phyloP scores from a whole-genome alignment of 2,113 vertebrate species.

The Suricata suricatta region DNA sequence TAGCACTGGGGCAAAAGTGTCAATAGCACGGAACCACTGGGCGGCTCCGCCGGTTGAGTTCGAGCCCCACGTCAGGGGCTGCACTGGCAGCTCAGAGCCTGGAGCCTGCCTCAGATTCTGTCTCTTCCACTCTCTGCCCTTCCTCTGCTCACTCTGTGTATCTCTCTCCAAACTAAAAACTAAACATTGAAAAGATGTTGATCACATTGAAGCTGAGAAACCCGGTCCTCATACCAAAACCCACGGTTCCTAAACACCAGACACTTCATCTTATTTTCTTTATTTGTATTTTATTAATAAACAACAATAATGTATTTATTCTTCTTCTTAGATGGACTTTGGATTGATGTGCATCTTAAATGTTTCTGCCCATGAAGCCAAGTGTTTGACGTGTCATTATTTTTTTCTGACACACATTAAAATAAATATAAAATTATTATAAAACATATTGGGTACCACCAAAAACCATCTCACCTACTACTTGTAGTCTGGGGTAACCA shows the following conservation, averaged over 20 bases:
- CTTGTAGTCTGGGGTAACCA: neutral
- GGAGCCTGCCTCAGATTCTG: no score
- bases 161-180: no score
- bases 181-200: neutral
- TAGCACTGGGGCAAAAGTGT: no score
- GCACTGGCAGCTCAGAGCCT: no score
- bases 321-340: conserved; percentile 3
- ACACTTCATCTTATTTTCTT: neutral
- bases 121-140: no score
- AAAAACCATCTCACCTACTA: neutral
- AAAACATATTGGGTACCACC: neutral
- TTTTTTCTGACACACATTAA: neutral
- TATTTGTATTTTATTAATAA: no score
- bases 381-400: neutral
- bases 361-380: neutral
- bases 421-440: neutral
- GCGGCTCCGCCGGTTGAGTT: no score
- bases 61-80: no score
- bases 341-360: neutral
- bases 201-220: neutral
- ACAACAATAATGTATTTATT: no score
- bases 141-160: no score
- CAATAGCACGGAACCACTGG: no score
- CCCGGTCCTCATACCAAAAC: neutral
- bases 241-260: neutral